A percentile compares a stretch with the other conserved stretches of the same genome.
Evolutionary conservation across 2,113 vertebrate genomes (phyloP).

Genomic region (Microcebus lehilahytsara): DNA sequence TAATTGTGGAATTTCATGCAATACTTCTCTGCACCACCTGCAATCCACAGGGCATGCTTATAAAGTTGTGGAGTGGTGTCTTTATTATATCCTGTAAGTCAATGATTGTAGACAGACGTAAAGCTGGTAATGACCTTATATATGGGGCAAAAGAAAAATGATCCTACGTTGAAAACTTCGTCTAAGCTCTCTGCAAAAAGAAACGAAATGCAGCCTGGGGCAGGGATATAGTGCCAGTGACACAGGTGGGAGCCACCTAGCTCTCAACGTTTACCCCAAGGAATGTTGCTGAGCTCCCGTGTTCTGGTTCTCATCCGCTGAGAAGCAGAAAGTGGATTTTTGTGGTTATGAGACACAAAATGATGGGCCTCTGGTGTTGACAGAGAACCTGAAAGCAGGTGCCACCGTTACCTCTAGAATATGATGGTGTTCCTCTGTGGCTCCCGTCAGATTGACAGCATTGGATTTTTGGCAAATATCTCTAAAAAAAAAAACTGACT

Average conservation of each 20-base stretch:
- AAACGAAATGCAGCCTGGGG: background rate
- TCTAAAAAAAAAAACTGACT: background rate
- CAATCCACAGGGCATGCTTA: background rate
- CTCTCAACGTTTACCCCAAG: background rate
- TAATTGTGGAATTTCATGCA: background rate
- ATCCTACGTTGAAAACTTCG: background rate
- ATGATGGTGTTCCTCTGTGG: background rate
- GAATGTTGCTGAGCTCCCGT: background rate
- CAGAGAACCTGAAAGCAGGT: too few species aligned
- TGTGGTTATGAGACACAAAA: background rate
- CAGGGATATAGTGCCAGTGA: background rate
- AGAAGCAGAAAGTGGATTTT: background rate
- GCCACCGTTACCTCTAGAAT: too few species aligned
- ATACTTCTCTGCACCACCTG: background rate
- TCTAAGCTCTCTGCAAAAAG: background rate
- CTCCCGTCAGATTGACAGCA: background rate
- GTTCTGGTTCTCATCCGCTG: background rate
- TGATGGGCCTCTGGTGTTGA: accelerated
- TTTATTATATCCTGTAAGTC: background rate
- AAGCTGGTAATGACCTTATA: background rate
- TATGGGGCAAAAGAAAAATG: background rate
- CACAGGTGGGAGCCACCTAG: too few species aligned
- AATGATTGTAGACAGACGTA: background rate
- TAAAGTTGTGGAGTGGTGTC: background rate
- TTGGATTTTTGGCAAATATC: background rate